phyloP scores from a whole-genome alignment of 2,797 vertebrate species.

The Argentina silus region DNA sequence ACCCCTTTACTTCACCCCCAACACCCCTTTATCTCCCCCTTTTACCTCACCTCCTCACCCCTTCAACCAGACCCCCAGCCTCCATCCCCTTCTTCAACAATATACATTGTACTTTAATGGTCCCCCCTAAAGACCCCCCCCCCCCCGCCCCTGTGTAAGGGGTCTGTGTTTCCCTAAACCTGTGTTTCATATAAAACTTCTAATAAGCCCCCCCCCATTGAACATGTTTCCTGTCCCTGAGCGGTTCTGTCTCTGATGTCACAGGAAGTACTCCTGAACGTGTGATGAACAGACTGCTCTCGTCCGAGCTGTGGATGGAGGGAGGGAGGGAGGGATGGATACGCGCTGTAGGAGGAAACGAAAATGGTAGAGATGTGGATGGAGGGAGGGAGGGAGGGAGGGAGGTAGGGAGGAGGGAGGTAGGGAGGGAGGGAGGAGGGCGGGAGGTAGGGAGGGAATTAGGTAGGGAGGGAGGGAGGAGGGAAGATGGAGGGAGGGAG shows the following conservation, averaged over 20 bases:
- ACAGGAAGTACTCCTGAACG: conserved; percentile 42
- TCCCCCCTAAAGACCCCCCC: neutral
- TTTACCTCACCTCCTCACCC: neutral
- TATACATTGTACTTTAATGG: too few species aligned
- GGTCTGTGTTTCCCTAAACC: too few species aligned
- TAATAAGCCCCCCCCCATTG: too few species aligned
- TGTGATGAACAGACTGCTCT: conserved; percentile 46
- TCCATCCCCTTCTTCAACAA: too few species aligned
- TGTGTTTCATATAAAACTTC: too few species aligned
- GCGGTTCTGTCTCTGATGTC: conserved; percentile 36
- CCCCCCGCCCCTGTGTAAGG: neutral
- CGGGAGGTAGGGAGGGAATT: too few species aligned
- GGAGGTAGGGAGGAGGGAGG: too few species aligned
- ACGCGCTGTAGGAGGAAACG: too few species aligned
- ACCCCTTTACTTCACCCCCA: neutral
- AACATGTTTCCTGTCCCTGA: conserved; percentile 43
- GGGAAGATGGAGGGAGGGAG: conserved; percentile 27
- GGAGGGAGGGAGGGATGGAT: conserved; percentile 13
- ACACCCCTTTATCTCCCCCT: neutral
- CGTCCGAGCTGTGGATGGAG: conserved; percentile 31
- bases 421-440: too few species aligned
- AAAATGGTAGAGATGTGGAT: too few species aligned
- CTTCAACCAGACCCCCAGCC: too few species aligned
- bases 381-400: too few species aligned
- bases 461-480: neutral